phyloP scores from a whole-genome alignment of 2,113 vertebrate species.

The Hucho hucho region DNA sequence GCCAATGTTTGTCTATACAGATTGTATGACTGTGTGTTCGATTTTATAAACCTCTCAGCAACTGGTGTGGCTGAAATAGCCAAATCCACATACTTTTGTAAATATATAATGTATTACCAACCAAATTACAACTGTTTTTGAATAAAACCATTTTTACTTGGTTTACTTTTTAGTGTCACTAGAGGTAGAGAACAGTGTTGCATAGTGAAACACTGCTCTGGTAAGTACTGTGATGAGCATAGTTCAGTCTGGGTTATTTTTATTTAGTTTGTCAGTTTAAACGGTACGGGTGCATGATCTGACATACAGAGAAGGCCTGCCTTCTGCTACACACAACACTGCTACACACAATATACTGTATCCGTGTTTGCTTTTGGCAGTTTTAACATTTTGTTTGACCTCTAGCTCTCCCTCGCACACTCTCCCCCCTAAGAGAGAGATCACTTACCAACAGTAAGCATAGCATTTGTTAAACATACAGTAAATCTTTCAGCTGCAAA shows the following conservation, averaged over 20 bases:
- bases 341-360: conserved; percentile 38
- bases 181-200: conserved; percentile 19
- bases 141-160: too few relatives aligned
- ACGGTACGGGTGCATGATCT: conserved; percentile 42
- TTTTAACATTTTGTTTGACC: conserved; percentile 25
- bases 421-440: conserved; percentile 1
- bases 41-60: too few relatives aligned
- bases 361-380: conserved; percentile 67
- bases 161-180: too few relatives aligned
- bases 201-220: conserved; percentile 9
- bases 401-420: conserved; percentile 21
- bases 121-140: too few relatives aligned
- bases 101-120: too few relatives aligned
- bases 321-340: too few relatives aligned
- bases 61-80: too few relatives aligned
- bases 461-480: conserved; percentile 47
- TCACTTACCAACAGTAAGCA: conserved; percentile 54
- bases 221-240: conserved; percentile 8
- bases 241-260: background rate
- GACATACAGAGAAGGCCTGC: conserved; percentile 60
- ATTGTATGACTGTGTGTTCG: too few relatives aligned
- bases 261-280: conserved; percentile 14
- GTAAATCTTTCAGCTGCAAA: conserved; percentile 64
- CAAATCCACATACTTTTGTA: too few relatives aligned
- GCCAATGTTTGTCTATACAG: too few relatives aligned